These are phyloP conservation scores for Apodemus sylvaticus DNA, from an alignment of 2,113 vertebrate species.

Conservation along the genomic window DNA sequence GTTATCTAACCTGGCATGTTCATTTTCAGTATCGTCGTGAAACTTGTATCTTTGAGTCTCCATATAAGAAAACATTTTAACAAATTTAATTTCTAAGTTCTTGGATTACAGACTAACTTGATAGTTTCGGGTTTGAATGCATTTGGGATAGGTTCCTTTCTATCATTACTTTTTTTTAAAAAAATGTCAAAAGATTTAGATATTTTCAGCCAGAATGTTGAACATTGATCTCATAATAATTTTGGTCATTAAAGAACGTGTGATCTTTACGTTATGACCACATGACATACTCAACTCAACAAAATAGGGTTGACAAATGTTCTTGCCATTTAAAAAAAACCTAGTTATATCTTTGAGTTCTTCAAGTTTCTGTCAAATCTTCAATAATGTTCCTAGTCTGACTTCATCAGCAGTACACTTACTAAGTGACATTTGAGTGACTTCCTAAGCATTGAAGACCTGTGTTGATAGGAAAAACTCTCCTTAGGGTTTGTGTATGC, in stretches of 20 bases:
- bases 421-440: conserved; percentile 23
- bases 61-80: neutral
- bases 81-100: neutral
- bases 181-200: neutral
- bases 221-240: neutral
- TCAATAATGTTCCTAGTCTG: conserved; percentile 8
- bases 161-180: neutral
- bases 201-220: neutral
- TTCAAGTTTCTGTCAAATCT: conserved; percentile 16
- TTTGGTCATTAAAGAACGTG: neutral
- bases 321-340: neutral
- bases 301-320: neutral
- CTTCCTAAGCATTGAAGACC: neutral
- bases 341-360: neutral
- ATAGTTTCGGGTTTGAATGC: neutral
- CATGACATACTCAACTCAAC: neutral
- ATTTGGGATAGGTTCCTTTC: neutral
- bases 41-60: neutral
- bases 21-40: neutral
- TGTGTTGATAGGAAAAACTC: neutral
- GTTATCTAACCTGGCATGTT: neutral
- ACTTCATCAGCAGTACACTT: neutral
- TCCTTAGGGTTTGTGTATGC: neutral
- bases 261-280: neutral
- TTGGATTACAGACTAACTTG: neutral